A percentile compares a stretch with the other conserved stretches of the same genome.
Evolutionary conservation across 2,113 vertebrate species (phyloP).

Genomic region (Lynx canadensis): DNA sequence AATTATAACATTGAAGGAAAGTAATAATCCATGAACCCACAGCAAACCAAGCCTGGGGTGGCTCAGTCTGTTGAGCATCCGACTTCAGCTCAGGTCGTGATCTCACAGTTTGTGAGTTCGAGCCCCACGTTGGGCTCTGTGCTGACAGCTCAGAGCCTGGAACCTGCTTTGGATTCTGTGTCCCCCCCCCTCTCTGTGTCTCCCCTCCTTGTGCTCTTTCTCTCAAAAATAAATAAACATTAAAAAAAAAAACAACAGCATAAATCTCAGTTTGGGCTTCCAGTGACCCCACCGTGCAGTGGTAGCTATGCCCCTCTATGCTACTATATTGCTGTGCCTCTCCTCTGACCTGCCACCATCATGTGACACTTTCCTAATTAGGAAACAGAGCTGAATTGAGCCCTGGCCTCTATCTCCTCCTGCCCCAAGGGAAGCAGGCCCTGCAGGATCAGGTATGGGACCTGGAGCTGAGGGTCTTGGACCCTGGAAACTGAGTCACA

Average conservation of each 20-base stretch:
- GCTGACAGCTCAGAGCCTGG: no score
- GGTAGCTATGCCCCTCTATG: neutral
- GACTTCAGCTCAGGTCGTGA: no score
- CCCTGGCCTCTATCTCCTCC: neutral
- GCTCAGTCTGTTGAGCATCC: no score
- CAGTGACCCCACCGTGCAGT: neutral
- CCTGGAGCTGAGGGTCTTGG: neutral
- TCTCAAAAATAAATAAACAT: no score
- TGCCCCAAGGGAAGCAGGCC: neutral
- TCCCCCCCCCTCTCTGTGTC: no score
- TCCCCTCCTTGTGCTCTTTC: no score
- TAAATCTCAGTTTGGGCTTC: neutral
- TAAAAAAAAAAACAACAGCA: no score
- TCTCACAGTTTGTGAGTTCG: no score
- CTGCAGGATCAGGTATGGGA: neutral
- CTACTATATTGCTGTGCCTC: neutral
- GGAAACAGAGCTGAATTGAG: neutral
- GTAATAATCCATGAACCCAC: neutral
- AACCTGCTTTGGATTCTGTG: no score
- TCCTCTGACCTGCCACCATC: neutral
- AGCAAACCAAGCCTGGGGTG: neutral
- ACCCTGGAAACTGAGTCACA: neutral
- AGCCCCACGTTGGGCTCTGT: no score
- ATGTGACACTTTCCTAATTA: neutral
- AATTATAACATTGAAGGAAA: neutral